Evolutionary conservation across 2,888 invertebrate species (phyloP).

Genomic region (Blastobasis adustella): DNA sequence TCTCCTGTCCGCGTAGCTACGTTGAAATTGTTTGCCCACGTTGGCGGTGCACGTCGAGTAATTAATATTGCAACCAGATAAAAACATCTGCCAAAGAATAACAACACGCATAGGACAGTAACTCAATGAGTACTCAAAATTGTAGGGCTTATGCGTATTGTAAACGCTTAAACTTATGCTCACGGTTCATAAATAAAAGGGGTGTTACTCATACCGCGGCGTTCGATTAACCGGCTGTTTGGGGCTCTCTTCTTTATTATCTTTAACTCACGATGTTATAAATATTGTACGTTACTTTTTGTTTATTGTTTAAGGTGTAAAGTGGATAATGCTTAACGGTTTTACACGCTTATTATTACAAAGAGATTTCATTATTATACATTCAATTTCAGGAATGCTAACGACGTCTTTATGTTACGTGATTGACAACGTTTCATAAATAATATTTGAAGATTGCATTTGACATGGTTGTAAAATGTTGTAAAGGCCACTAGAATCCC

Average conservation of each 20-base stretch:
- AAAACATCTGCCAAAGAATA: too few species aligned
- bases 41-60: too few species aligned
- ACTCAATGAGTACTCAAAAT: neutral
- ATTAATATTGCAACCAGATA: too few species aligned
- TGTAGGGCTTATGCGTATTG: conserved; percentile 11
- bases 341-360: neutral
- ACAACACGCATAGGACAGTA: too few species aligned
- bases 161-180: conserved; percentile 12
- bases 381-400: too few species aligned
- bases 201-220: conserved; percentile 31
- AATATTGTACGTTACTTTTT: conserved; percentile 17
- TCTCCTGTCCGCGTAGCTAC: conserved; percentile 56
- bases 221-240: conserved; percentile 26
- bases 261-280: conserved; percentile 21
- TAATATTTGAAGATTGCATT: conserved; percentile 32
- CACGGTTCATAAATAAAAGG: conserved; percentile 27
- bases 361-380: too few species aligned
- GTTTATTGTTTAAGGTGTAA: conserved; percentile 11
- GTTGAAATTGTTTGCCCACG: conserved; percentile 19
- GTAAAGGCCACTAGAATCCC: conserved; percentile 35
- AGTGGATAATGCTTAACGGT: conserved; percentile 16
- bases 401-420: conserved; percentile 1
- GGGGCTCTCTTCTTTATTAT: conserved; percentile 22
- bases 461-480: conserved; percentile 43
- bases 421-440: conserved; percentile 10